Evolutionary conservation across 2,113 vertebrate species (phyloP).

Genomic region (Pitta sordida): DNA sequence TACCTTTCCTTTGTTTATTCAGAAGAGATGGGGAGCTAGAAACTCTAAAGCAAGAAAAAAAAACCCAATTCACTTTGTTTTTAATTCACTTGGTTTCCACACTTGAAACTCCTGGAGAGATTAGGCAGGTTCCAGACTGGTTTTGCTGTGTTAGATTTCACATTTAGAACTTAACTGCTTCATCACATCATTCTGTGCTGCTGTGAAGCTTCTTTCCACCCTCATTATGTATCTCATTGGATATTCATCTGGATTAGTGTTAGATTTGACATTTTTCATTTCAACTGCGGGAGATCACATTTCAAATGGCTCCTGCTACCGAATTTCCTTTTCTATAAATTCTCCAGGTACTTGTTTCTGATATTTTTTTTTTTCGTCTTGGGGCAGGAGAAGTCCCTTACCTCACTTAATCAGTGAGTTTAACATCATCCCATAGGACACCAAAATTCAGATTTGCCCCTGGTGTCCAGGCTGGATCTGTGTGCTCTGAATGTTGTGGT

Average conservation of each 20-base stretch:
- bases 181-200: not conserved
- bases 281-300: not conserved
- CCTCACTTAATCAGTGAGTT: not conserved
- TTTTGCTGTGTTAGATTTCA: not conserved
- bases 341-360: constrained; percentile 28
- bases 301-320: not conserved
- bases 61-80: not conserved
- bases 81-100: not conserved
- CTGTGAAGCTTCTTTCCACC: not conserved
- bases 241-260: not conserved
- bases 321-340: not conserved
- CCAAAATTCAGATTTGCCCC: not conserved
- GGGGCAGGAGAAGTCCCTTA: not conserved
- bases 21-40: not conserved
- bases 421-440: not conserved
- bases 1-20: constrained; percentile 1
- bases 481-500: not conserved
- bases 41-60: not conserved
- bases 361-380: not conserved
- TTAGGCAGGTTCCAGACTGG: not conserved
- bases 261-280: not conserved
- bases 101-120: not conserved
- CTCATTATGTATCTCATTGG: not conserved
- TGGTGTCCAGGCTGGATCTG: not conserved
- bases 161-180: not conserved